Evolutionary conservation across 2,888 invertebrate species (phyloP).

Genomic region (Drosophila barbarae): DNA sequence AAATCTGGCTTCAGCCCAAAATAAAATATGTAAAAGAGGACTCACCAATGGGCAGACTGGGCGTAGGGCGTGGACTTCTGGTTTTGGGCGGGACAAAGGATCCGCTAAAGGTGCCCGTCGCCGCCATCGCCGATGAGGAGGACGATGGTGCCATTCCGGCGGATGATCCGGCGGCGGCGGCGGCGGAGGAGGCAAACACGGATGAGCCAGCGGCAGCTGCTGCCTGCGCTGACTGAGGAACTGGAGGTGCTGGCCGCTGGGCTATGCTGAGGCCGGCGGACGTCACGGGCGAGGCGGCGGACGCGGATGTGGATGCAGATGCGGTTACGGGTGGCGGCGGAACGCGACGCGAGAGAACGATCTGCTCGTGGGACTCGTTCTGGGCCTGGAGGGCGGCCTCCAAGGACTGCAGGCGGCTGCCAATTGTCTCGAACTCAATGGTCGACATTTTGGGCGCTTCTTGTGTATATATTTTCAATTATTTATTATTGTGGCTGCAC

Average conservation of each 20-base stretch:
- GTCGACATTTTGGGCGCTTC: slow-evolving; percentile 52
- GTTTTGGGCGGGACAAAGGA: slow-evolving; percentile 48
- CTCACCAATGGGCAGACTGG: slow-evolving; percentile 80
- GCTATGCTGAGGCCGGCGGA: slow-evolving; percentile 26
- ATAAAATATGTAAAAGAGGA: background rate
- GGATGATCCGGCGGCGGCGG: slow-evolving; percentile 5
- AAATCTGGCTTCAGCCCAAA: background rate
- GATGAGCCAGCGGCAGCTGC: slow-evolving; percentile 15
- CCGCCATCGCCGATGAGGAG: background rate
- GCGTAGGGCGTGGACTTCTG: slow-evolving; percentile 81
- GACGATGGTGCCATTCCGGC: slow-evolving; percentile 1
- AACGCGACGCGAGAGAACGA: slow-evolving; percentile 75
- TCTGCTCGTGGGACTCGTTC: slow-evolving; percentile 78
- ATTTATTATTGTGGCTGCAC: slow-evolving; percentile 31
- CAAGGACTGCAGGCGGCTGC: slow-evolving; percentile 87
- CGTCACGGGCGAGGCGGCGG: slow-evolving; percentile 14
- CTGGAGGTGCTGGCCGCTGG: slow-evolving; percentile 34
- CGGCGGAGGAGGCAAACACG: slow-evolving; percentile 13
- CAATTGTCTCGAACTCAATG: slow-evolving; percentile 81
- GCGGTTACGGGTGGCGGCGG: slow-evolving; percentile 8
- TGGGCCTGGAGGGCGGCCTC: slow-evolving; percentile 86
- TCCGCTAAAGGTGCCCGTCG: slow-evolving; percentile 46
- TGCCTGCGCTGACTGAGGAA: slow-evolving; percentile 24
- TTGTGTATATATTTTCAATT: slow-evolving; percentile 5
- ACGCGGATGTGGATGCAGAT: slow-evolving; percentile 4